Percentiles rank a stretch among this genome's conserved stretches.
phyloP scores from a whole-genome alignment of 2,797 vertebrate genomes.

The Heterohyrax brucei region DNA sequence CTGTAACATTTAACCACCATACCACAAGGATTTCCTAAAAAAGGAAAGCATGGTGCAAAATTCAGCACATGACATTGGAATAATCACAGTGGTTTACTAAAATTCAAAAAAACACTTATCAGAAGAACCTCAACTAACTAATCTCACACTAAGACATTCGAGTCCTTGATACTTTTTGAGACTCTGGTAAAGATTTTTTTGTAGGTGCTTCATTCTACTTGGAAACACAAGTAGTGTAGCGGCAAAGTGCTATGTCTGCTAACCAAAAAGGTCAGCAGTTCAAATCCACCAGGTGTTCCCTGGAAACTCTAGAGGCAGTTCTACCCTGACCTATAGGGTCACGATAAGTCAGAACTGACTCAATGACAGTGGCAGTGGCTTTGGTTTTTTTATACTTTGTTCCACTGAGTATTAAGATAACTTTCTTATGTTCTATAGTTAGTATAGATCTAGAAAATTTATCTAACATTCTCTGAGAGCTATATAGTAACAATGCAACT shows the following conservation, averaged over 20 bases:
- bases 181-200: conserved; percentile 37
- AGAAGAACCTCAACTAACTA: conserved; percentile 10
- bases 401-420: conserved; percentile 43
- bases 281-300: no score
- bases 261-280: no score
- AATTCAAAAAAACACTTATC: conserved; percentile 30
- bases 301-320: no score
- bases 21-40: no score
- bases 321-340: no score
- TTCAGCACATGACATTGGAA: neutral
- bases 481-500: neutral
- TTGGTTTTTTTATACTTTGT: neutral
- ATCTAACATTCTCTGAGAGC: neutral
- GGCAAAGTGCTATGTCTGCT: no score
- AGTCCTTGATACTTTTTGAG: conserved; percentile 25
- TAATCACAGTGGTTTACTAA: conserved; percentile 45
- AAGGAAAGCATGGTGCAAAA: neutral
- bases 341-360: no score
- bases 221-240: no score
- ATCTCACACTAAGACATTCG: neutral
- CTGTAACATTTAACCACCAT: no score
- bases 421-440: conserved; percentile 5
- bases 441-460: neutral
- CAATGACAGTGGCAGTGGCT: no score
- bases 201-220: neutral